phyloP scores from a whole-genome alignment of 2,888 invertebrate genomes.

The Troides aeacus region DNA sequence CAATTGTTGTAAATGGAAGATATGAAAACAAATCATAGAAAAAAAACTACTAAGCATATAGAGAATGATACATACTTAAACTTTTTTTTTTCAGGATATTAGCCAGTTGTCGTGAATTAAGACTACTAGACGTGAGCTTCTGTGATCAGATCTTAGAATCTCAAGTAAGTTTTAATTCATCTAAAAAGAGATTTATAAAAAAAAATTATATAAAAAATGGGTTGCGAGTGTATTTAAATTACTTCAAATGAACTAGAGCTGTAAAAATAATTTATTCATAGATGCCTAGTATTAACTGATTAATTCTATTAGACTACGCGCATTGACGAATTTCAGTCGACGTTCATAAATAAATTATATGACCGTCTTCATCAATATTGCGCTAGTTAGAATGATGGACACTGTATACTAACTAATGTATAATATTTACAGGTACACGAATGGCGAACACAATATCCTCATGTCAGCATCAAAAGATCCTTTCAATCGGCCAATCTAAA shows the following conservation, averaged over 20 bases:
- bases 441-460: slow-evolving; percentile 82
- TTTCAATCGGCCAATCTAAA: slow-evolving; percentile 74
- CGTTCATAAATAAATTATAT: too few species aligned
- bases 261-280: too few species aligned
- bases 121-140: slow-evolving; percentile 92
- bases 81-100: slow-evolving; percentile 78
- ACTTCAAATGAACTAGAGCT: too few species aligned
- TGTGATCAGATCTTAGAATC: slow-evolving; percentile 88
- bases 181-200: neutral
- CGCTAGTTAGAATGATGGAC: neutral
- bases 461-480: slow-evolving; percentile 84
- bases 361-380: neutral
- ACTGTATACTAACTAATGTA: neutral
- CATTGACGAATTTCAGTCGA: too few species aligned
- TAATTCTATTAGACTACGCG: too few species aligned
- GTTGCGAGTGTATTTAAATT: too few species aligned
- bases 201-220: too few species aligned
- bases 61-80: neutral
- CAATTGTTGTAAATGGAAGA: too few species aligned
- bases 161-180: slow-evolving; percentile 69
- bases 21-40: too few species aligned
- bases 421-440: slow-evolving; percentile 63
- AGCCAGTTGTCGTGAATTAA: slow-evolving; percentile 83
- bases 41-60: too few species aligned
- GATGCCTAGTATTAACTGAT: too few species aligned